These are phyloP conservation scores for Sminthurides aquaticus DNA, from an alignment of 2,888 invertebrate genomes.

Conservation along the genomic window DNA sequence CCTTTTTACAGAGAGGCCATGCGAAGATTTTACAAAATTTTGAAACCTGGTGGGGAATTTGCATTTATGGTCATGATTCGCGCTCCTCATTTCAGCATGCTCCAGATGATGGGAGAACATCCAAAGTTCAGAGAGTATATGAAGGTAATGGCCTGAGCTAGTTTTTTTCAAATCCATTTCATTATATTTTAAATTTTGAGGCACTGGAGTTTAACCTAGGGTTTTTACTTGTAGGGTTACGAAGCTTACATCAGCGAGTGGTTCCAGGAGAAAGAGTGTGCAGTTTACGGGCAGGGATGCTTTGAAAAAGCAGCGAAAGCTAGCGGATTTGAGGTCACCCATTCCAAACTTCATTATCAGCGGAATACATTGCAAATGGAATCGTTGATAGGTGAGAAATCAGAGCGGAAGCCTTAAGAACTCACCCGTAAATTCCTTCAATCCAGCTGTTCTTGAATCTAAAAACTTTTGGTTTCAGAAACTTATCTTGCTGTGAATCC, in stretches of 20 bases:
- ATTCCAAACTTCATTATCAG: conserved; percentile 19
- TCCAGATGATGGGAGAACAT: conserved; percentile 13
- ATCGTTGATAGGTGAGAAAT: no score
- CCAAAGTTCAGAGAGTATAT: conserved; percentile 25
- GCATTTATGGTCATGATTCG: conserved; percentile 27
- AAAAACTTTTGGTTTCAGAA: conserved; percentile 17
- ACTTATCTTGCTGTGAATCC: conserved; percentile 31
- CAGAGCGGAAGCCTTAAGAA: no score
- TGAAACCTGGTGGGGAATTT: conserved; percentile 29
- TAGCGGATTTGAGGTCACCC: conserved; percentile 24
- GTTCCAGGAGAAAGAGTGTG: conserved; percentile 20
- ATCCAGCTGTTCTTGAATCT: neutral
- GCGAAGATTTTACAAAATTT: conserved; percentile 16
- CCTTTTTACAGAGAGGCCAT: conserved; percentile 18
- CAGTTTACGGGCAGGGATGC: conserved; percentile 19
- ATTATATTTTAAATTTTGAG: no score
- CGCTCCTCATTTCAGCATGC: conserved; percentile 7
- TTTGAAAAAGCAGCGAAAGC: conserved; percentile 16
- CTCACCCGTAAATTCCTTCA: no score
- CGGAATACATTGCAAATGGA: no score
- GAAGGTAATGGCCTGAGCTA: no score
- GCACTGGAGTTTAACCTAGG: no score
- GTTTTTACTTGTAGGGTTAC: no score
- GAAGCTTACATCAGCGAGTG: conserved; percentile 27
- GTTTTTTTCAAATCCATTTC: no score